Evolutionary conservation across 2,797 vertebrate genomes (phyloP).

Genomic region (Eulemur coronatus): DNA sequence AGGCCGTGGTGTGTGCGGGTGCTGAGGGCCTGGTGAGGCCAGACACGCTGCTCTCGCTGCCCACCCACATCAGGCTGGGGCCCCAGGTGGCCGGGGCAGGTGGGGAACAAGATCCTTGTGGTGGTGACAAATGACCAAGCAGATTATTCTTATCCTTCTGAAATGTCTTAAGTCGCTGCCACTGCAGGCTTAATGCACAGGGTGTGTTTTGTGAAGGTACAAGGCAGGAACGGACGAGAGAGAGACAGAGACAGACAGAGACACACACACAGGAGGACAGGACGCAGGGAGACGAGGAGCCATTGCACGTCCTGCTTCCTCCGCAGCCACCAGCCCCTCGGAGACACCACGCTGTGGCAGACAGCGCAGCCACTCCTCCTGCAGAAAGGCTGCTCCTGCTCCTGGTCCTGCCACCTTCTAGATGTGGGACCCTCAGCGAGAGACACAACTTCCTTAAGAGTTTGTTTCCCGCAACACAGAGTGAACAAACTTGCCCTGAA

Average conservation of each 20-base stretch:
- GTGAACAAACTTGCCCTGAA: not conserved
- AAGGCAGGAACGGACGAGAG: not conserved
- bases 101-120: not conserved
- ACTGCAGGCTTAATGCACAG: rapidly evolving
- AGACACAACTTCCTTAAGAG: not conserved
- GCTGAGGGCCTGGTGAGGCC: not conserved
- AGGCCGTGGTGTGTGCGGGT: not conserved
- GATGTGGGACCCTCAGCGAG: not conserved
- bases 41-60: not conserved
- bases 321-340: not conserved
- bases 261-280: too few relatives aligned
- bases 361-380: not conserved
- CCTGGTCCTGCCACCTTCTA: not conserved
- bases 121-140: not conserved
- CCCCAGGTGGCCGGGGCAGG: not conserved
- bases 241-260: too few relatives aligned
- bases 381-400: not conserved
- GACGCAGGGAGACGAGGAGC: not conserved
- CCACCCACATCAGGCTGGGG: not conserved
- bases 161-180: not conserved
- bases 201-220: not conserved
- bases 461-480: not conserved
- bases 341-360: rapidly evolving
- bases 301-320: rapidly evolving
- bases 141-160: not conserved